Percentiles rank a stretch among this genome's conserved stretches.
These are phyloP conservation scores for Enteromius thamalakanensis DNA, from an alignment of 2,797 vertebrate genomes.

Conservation along the genomic window DNA sequence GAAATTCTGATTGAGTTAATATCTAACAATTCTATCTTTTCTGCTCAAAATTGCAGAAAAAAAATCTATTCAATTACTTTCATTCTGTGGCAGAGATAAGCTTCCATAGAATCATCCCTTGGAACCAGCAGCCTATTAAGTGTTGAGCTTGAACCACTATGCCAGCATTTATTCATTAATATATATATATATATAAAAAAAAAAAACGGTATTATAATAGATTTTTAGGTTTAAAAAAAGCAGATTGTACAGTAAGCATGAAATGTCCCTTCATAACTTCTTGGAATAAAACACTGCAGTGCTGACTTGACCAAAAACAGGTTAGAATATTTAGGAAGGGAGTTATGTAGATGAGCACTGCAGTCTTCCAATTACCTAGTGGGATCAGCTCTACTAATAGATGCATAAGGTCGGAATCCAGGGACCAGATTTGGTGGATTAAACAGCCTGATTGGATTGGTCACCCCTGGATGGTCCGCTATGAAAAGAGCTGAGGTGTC, in stretches of 20 bases:
- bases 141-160: not conserved
- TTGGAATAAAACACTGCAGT: conserved; percentile 9
- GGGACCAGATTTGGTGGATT: conserved; percentile 38
- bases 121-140: not conserved
- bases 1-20: too few relatives aligned
- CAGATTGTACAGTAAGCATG: not conserved
- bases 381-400: conserved; percentile 38
- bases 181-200: too few relatives aligned
- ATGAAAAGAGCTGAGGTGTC: conserved; percentile 14
- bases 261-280: not conserved
- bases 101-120: not conserved
- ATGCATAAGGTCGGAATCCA: conserved; percentile 24
- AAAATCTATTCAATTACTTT: not conserved
- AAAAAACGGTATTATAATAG: not conserved
- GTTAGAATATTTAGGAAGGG: not conserved
- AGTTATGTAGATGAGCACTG: conserved; percentile 29
- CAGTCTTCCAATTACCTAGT: conserved; percentile 21
- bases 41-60: too few relatives aligned
- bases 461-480: conserved; percentile 14
- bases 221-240: not conserved
- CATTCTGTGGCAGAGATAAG: not conserved
- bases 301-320: conserved; percentile 30
- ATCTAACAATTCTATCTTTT: too few relatives aligned
- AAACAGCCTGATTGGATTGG: conserved; percentile 41
- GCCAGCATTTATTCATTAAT: not conserved